These are phyloP conservation scores for Pocillopora meandrina DNA, from an alignment of 92 coral and sea anemone species.

Conservation along the genomic window DNA sequence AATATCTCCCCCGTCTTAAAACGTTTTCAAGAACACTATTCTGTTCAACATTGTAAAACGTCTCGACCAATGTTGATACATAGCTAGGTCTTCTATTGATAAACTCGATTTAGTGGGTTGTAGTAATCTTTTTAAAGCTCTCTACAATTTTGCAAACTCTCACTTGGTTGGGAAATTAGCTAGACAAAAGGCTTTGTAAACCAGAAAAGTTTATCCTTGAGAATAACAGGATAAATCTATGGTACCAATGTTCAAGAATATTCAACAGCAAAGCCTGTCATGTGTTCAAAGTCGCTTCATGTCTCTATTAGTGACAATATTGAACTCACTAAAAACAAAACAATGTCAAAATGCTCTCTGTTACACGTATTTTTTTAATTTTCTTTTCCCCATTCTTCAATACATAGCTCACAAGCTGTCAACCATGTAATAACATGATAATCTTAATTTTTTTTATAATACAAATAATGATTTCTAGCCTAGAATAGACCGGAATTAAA, in stretches of 20 bases:
- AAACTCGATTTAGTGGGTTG: constrained; percentile 10
- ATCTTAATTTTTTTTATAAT: constrained; percentile 14
- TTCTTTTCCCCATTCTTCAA: constrained; percentile 21
- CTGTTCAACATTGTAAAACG: neutral
- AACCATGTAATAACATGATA: constrained; percentile 11
- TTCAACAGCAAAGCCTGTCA: neutral
- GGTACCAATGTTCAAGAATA: neutral
- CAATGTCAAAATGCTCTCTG: constrained; percentile 15
- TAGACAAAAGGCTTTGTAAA: neutral
- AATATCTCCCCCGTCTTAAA: neutral
- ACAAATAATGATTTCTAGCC: constrained; percentile 27
- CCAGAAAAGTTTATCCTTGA: neutral
- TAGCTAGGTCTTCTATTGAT: constrained; percentile 11
- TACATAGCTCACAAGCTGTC: constrained; percentile 34
- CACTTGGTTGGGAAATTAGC: neutral
- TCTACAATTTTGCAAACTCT: neutral
- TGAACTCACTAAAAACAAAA: constrained; percentile 36
- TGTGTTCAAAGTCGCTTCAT: constrained; percentile 10
- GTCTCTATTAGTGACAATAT: constrained; percentile 34
- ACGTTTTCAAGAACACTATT: neutral
- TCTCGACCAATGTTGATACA: neutral
- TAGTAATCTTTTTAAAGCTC: neutral
- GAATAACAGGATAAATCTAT: too few species aligned
- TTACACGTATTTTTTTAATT: constrained; percentile 6
- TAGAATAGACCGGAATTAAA: constrained; percentile 28